Evolutionary conservation across 2,888 invertebrate genomes (phyloP).

Genomic region (Diarsia mendica): DNA sequence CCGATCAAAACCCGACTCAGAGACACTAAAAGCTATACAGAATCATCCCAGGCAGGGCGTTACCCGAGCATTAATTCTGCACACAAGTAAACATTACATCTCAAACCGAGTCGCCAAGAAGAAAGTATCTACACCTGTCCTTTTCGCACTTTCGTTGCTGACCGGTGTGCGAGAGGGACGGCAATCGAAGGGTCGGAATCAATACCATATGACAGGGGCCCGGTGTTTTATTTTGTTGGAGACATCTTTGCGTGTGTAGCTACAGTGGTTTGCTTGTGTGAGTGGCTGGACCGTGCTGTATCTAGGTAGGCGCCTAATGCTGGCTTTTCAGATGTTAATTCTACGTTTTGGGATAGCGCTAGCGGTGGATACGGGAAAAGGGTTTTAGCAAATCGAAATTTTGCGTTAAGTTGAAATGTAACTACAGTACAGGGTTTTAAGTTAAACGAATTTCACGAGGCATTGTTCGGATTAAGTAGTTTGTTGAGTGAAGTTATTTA

Average conservation of each 20-base stretch:
- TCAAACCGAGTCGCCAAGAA: slow-evolving; percentile 73
- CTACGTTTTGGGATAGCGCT: slow-evolving; percentile 49
- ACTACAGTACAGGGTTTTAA: slow-evolving; percentile 21
- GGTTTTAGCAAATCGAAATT: slow-evolving; percentile 27
- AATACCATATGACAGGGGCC: slow-evolving; percentile 86
- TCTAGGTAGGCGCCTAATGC: slow-evolving; percentile 56
- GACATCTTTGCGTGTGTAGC: slow-evolving; percentile 78
- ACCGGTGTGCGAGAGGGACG: slow-evolving; percentile 74
- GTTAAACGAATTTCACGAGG: slow-evolving; percentile 27
- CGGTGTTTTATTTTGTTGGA: slow-evolving; percentile 85
- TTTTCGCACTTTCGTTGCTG: slow-evolving; percentile 65
- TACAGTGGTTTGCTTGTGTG: slow-evolving; percentile 63
- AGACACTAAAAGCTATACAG: slow-evolving; percentile 62
- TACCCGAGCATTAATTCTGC: slow-evolving; percentile 80
- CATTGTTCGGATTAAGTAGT: slow-evolving; percentile 7
- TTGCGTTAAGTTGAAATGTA: slow-evolving; percentile 29
- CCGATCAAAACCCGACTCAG: slow-evolving; percentile 61
- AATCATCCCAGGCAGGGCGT: slow-evolving; percentile 75
- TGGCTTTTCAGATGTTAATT: slow-evolving; percentile 65
- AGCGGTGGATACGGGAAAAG: slow-evolving; percentile 23
- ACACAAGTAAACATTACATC: slow-evolving; percentile 81
- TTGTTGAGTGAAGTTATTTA: slow-evolving; percentile 10
- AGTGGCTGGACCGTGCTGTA: slow-evolving; percentile 58
- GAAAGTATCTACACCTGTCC: slow-evolving; percentile 74
- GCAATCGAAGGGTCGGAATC: slow-evolving; percentile 82